A percentile compares a stretch with the other conserved stretches of the same genome.
Conservation (phyloP, 1,140 invertebrate genomes). For the Dinoponera quadriceps region DNA sequence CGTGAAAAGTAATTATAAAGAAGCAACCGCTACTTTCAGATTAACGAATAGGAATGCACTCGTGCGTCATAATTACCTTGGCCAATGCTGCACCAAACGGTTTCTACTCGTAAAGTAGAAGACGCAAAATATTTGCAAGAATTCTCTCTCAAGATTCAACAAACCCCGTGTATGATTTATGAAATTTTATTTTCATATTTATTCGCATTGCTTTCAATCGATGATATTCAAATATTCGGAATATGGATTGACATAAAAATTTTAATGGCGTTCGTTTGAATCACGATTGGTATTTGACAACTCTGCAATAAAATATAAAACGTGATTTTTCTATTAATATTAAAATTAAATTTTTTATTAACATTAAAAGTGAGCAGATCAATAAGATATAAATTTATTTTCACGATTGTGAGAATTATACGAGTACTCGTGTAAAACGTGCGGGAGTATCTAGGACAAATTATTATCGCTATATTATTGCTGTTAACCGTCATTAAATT, state of each 20-base stretch:
- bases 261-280: background rate
- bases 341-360: background rate
- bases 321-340: conserved; percentile 4
- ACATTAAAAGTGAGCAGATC: background rate
- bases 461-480: conserved; percentile 20
- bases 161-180: background rate
- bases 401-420: background rate
- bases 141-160: background rate
- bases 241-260: background rate
- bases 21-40: background rate
- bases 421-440: background rate
- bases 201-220: background rate
- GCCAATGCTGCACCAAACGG: background rate
- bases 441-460: conserved; percentile 29
- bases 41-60: conserved; percentile 1
- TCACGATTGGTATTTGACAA: background rate
- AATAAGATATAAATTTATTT: background rate
- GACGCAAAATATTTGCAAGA: background rate
- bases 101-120: background rate
- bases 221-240: background rate
- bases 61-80: background rate
- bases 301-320: background rate
- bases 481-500: conserved; percentile 2
- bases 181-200: background rate
- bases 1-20: background rate